Base-by-base conservation (phyloP, 2,888 invertebrate genomes). In the Pachydiplax longipennis region DNA sequence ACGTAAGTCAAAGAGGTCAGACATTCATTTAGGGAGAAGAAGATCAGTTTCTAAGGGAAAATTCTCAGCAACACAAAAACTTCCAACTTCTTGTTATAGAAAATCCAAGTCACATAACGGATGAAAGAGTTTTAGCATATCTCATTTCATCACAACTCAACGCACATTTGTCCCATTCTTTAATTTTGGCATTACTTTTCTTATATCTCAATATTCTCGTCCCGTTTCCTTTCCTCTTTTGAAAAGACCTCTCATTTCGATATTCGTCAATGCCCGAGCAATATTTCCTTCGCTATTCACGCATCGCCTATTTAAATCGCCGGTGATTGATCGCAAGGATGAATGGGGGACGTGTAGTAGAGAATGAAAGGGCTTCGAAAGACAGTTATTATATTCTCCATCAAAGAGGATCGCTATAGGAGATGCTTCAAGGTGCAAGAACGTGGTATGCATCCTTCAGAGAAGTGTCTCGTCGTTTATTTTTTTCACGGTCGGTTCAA, bases 291-390 rank as follows among this genome's bases (percentile, higher is more conserved):
- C 31, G 25, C 80, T 58, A 58, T 91, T 61, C 25, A 35, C n/a
- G 31, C 90, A 48, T 81, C 90, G 91, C 91, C 91, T 90, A 91
- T 91, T 93, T 90, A 94, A 94, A 0, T 87, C 87, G 35, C 48
- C 31, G 58, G 22, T 44, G 48, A 82, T 73, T 73, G 73, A 73
- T 25, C 25, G 73, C 8, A 31, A 31, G 73, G 73, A 31, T 73
- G 73, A 73, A 73, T 25, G 73, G 25, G 31, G 73, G 31, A 15
- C 18, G 61, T 15, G 61, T 15, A 15, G 61, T 61, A 61, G 18
- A 22, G n/a, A 25, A 65, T 22, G 73, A 73, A 73, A 73, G 25
- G 73, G 25, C 65, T 22, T 18, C n/a, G 10, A 73, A 31, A 25
- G 73, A 31, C 73, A 25, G 73, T 25, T 73, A 25, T 73, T 73